A percentile compares a stretch with the other conserved stretches of the same genome.
Conservation (phyloP, 1,140 invertebrate species). For the Calliphora vicina region DNA sequence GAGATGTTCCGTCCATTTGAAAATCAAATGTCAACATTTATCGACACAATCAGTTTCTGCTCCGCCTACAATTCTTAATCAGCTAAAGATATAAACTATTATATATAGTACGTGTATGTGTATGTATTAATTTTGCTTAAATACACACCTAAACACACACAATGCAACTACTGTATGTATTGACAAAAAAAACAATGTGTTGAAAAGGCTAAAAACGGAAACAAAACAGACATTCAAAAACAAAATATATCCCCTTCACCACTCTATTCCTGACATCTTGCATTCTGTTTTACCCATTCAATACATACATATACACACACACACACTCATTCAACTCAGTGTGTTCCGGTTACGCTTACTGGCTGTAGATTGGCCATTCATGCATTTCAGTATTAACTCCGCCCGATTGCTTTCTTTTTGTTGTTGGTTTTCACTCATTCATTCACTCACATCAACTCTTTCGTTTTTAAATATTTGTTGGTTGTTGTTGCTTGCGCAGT, state of each 20-base stretch:
- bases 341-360: conserved; percentile 62
- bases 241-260: background rate
- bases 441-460: conserved; percentile 11
- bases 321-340: background rate
- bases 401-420: conserved; percentile 57
- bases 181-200: background rate
- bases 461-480: background rate
- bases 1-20: background rate
- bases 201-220: background rate
- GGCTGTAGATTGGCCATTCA: conserved; percentile 64
- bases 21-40: background rate
- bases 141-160: background rate
- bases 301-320: background rate
- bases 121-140: background rate
- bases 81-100: background rate
- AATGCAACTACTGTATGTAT: background rate
- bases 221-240: background rate
- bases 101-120: background rate
- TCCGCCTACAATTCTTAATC: conserved; percentile 38
- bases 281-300: background rate
- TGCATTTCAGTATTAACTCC: conserved; percentile 63
- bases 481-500: background rate
- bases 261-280: background rate
- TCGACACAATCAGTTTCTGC: conserved; percentile 35
- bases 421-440: conserved; percentile 7